Evolutionary conservation across 1,140 invertebrate genomes (phyloP).

Genomic region (Danaus plexippus): DNA sequence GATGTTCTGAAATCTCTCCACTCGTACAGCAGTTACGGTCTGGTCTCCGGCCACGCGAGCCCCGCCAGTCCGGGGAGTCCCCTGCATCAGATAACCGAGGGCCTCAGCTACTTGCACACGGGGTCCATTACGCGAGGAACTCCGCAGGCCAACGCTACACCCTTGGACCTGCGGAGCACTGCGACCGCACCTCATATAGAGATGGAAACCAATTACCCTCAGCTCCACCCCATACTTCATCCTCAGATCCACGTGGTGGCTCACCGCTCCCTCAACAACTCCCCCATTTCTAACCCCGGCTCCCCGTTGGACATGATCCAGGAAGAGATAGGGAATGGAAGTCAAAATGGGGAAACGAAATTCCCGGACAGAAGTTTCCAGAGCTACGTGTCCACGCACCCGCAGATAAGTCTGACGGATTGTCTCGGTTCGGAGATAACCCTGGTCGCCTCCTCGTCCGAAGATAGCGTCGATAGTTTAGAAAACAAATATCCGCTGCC

Average conservation of each 20-base stretch:
- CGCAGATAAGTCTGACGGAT: conserved; percentile 93
- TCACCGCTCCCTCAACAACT: conserved; percentile 74
- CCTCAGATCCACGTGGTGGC: conserved; percentile 63
- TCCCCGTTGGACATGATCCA: conserved; percentile 89
- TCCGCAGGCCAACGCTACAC: conserved; percentile 67
- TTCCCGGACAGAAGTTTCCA: conserved; percentile 32
- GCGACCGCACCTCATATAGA: conserved; percentile 24
- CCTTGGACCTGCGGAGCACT: conserved; percentile 66
- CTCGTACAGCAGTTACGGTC: conserved; percentile 31
- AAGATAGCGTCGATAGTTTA: conserved; percentile 76
- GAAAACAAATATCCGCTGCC: conserved; percentile 72
- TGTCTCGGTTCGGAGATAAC: conserved; percentile 88
- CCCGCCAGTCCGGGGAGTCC: conserved; percentile 53
- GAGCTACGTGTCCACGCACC: conserved; percentile 63
- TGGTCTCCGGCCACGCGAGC: conserved; percentile 41
- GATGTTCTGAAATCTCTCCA: conserved; percentile 49
- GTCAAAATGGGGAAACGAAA: conserved; percentile 33
- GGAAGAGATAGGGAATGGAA: conserved; percentile 79
- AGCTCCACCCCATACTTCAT: conserved; percentile 48
- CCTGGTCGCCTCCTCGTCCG: conserved; percentile 78
- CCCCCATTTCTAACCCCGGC: conserved; percentile 74
- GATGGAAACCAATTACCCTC: conserved; percentile 52
- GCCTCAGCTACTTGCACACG: conserved; percentile 76
- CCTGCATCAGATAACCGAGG: conserved; percentile 68
- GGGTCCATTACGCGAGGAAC: conserved; percentile 85